Conservation (phyloP, 1,140 invertebrate species). For the Zaprionus ghesquierei region DNA sequence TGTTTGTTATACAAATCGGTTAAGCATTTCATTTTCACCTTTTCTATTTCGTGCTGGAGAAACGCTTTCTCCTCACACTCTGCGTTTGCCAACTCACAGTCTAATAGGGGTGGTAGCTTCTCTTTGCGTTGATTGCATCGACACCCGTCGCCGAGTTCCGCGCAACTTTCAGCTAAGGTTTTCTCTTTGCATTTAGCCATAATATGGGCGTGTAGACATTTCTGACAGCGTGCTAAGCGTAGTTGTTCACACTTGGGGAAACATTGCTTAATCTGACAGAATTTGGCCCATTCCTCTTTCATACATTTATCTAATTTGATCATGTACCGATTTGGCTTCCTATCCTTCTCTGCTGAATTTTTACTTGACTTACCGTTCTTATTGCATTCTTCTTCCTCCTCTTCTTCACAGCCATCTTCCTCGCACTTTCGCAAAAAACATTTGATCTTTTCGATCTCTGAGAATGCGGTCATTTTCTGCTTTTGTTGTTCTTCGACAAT, state of each 20-base stretch:
- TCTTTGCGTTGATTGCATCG: no score
- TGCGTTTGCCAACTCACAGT: background rate
- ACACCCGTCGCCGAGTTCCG: no score
- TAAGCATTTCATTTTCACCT: background rate
- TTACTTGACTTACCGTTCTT: background rate
- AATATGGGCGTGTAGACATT: slow-evolving; percentile 4
- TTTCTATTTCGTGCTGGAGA: background rate
- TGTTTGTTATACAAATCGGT: background rate
- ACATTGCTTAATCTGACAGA: background rate
- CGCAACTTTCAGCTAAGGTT: background rate
- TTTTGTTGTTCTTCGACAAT: background rate
- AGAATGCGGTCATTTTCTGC: background rate
- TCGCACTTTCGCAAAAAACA: background rate
- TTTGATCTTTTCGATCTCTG: slow-evolving; percentile 3
- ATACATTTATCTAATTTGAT: slow-evolving; percentile 20
- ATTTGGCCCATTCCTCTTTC: slow-evolving; percentile 1
- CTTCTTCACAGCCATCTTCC: no score
- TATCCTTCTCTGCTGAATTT: background rate
- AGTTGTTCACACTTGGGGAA: background rate
- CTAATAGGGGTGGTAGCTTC: no score
- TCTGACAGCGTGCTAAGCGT: background rate
- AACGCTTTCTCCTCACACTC: background rate
- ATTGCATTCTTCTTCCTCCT: no score
- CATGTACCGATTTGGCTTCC: background rate
- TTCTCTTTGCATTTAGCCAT: background rate